Evolutionary conservation across 1,140 invertebrate genomes (phyloP).

Genomic region (Rhagoletis zephyria): DNA sequence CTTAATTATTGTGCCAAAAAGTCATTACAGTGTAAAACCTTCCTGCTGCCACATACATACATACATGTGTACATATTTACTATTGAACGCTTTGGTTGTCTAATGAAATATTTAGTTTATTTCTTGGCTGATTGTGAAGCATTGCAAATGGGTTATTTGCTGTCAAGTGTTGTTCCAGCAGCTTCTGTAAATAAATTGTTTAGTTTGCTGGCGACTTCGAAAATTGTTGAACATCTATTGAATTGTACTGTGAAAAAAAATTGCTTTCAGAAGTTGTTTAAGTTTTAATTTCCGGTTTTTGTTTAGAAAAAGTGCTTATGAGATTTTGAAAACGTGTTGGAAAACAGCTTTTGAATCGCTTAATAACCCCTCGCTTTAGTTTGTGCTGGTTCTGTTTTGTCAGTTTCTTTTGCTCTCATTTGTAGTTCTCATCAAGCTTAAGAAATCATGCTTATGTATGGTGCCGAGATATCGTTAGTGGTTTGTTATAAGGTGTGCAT

Average conservation of each 20-base stretch:
- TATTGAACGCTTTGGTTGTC: neutral
- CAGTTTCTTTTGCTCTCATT: too few species aligned
- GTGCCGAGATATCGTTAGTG: too few species aligned
- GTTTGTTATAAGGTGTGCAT: too few species aligned
- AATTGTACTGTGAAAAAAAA: neutral
- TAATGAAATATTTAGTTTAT: neutral
- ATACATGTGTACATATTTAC: neutral
- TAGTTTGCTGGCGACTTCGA: neutral
- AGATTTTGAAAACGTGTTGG: too few species aligned
- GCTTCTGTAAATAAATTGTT: neutral
- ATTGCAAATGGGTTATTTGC: conserved; percentile 42
- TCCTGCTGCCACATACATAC: neutral
- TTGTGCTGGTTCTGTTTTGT: too few species aligned
- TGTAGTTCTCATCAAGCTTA: too few species aligned
- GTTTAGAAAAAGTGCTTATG: too few species aligned
- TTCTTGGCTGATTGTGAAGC: neutral
- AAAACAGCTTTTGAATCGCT: too few species aligned
- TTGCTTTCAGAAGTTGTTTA: too few species aligned
- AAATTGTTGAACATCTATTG: conserved; percentile 2
- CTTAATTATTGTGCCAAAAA: conserved; percentile 27
- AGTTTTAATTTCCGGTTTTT: too few species aligned
- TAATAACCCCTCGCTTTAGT: too few species aligned
- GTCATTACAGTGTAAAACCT: neutral
- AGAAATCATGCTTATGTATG: too few species aligned
- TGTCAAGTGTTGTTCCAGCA: neutral